Conservation (phyloP, 2,888 invertebrate species). For the Chirona hameri region DNA sequence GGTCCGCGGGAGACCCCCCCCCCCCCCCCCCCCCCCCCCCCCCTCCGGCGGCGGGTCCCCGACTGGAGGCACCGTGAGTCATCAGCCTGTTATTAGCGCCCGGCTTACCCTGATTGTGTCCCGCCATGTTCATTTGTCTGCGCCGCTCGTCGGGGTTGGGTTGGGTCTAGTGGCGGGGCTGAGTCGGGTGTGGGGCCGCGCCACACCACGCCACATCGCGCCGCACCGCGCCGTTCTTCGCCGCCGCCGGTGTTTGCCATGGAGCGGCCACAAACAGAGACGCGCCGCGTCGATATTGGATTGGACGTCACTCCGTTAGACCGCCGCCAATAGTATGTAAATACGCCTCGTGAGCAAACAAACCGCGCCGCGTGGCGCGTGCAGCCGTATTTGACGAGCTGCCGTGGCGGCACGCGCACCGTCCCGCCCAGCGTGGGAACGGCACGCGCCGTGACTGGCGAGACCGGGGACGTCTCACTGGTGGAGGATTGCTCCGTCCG, state of each 20-base stretch:
- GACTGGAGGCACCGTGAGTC: no score
- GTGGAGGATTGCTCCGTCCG: not conserved
- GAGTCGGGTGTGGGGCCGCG: no score
- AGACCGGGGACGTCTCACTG: not conserved
- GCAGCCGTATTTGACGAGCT: no score
- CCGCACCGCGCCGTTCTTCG: not conserved
- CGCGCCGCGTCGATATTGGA: constrained; percentile 1
- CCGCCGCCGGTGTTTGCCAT: not conserved
- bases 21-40: no score
- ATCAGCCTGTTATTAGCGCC: no score
- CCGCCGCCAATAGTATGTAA: not conserved
- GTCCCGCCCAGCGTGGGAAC: not conserved
- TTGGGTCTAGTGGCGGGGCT: no score
- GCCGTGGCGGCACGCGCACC: not conserved
- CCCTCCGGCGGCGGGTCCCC: no score
- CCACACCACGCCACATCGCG: not conserved
- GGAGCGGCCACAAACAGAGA: not conserved
- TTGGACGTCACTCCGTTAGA: not conserved
- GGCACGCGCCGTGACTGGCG: not conserved
- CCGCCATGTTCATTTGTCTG: no score
- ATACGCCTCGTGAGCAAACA: not conserved
- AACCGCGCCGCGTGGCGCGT: not conserved
- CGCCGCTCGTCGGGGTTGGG: no score
- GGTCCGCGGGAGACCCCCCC: no score
- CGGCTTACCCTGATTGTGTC: no score